Base-by-base conservation (phyloP, 2,797 vertebrate species). In the Vireo griseus region DNA sequence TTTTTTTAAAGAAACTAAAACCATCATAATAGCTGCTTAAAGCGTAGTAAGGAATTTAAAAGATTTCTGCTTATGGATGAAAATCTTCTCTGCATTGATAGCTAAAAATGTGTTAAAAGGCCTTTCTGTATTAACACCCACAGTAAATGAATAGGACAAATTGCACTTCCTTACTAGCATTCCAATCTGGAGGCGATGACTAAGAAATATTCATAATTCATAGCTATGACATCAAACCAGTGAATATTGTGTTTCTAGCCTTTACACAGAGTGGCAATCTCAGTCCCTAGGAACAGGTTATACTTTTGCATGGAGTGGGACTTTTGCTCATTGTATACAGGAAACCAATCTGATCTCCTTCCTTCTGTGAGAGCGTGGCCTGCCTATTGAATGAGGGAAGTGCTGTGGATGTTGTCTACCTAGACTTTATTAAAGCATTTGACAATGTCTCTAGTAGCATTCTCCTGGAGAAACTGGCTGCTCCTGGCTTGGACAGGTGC, bases 151-250 rank as follows among this genome's bases (percentile, higher is more conserved):
- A 95, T 86, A 68, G 82, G 75, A 93, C 59, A 93, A 94, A 93
- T 88, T 94, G 75, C 72, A 88, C 51, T 93, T 62, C 58, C 73
- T 93, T 73, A 48, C 94, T 92, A 92, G 58, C 82, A 73, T 92
- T 61, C 51, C 55, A 79, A 48, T 90, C 79, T 69, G 59, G 39
- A 94, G 55, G 72, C 3, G 9, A 85, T 94, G 82, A 94, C 86
- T 96, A 93, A 92, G 75, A 95, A 88, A 93, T 86, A 91, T 92
- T 93, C 75, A 86, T 92, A 95, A 93, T 94, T 96, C 86, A 85
- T 93, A 90, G 15, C 44, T 79, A 71, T 94, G 90, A 88, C 82
- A 79, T 93, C 90, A 94, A 76, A 88, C 39, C 44, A 47, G 55
- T 78, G 74, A 82, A 76, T 86, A 86, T 33, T 65, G 28, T 69